Evolutionary conservation across 2,113 vertebrate genomes (phyloP).

Genomic region (Cavia porcellus): DNA sequence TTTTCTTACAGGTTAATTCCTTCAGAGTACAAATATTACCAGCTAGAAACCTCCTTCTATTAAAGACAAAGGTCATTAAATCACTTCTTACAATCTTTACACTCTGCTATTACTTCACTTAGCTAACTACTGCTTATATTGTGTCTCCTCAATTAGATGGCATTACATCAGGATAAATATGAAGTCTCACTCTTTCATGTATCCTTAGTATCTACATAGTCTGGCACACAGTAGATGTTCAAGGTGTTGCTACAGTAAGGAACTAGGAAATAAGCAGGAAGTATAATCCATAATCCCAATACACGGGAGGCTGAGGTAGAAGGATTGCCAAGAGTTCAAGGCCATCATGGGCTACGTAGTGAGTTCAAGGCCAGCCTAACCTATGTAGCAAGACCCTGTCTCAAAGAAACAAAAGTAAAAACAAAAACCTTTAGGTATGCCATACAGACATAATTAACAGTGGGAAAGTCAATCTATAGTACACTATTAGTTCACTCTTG

Average conservation of each 20-base stretch:
- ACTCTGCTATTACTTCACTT: constrained; percentile 41
- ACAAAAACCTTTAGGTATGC: background rate
- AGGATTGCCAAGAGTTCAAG: background rate
- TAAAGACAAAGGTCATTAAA: constrained; percentile 51
- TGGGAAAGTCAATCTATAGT: background rate
- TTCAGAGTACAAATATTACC: constrained; percentile 41
- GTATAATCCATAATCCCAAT: background rate
- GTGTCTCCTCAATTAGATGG: constrained; percentile 16
- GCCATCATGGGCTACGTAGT: background rate
- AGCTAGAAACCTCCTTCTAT: background rate
- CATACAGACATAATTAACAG: background rate
- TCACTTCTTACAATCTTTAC: background rate
- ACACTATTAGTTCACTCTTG: background rate
- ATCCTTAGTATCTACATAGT: constrained; percentile 28
- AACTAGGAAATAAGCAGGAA: constrained; percentile 54
- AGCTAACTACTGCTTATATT: background rate
- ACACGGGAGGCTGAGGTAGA: background rate
- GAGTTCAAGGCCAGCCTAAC: background rate
- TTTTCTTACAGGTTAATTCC: constrained; percentile 35
- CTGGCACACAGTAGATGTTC: constrained; percentile 44
- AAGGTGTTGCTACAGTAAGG: constrained; percentile 41
- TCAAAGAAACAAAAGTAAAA: background rate
- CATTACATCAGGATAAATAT: constrained; percentile 2
- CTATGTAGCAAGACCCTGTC: background rate
- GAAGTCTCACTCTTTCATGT: constrained; percentile 29